Percentiles rank a stretch among this genome's conserved stretches.
phyloP scores from a whole-genome alignment of 1,140 invertebrate genomes.

The Papilio polyxenes region DNA sequence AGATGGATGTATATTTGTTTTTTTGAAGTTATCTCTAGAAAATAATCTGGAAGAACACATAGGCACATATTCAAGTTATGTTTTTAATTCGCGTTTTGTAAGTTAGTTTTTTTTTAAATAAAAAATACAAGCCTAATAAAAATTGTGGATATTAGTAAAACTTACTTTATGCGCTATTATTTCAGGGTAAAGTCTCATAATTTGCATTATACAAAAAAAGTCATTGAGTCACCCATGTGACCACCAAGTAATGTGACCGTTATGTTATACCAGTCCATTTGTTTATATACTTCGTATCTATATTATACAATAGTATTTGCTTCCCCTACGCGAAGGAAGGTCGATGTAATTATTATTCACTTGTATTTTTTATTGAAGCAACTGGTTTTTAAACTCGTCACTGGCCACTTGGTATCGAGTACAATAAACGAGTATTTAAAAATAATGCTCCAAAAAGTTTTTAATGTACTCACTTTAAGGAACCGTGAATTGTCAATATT shows the following conservation, averaged over 20 bases:
- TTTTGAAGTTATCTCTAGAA: too few species aligned
- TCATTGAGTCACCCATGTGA: slow-evolving; percentile 11
- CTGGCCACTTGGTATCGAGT: background rate
- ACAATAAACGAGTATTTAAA: background rate
- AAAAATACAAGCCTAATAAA: background rate
- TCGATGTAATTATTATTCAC: background rate
- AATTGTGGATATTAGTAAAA: background rate
- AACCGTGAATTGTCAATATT: too few species aligned
- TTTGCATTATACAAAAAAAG: background rate
- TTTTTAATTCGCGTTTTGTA: too few species aligned
- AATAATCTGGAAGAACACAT: too few species aligned
- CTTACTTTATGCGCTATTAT: background rate
- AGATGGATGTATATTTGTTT: too few species aligned
- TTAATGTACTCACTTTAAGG: background rate
- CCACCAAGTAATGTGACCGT: background rate
- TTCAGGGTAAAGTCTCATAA: background rate
- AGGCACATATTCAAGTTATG: too few species aligned
- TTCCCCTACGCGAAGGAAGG: background rate
- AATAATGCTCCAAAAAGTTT: background rate
- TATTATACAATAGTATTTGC: background rate
- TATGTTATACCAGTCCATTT: background rate
- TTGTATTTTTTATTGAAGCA: background rate
- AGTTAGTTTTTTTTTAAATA: too few species aligned
- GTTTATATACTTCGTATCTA: background rate
- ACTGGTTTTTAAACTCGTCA: background rate